Conservation (phyloP, 2,888 invertebrate genomes). For the Drosophila cracens region DNA sequence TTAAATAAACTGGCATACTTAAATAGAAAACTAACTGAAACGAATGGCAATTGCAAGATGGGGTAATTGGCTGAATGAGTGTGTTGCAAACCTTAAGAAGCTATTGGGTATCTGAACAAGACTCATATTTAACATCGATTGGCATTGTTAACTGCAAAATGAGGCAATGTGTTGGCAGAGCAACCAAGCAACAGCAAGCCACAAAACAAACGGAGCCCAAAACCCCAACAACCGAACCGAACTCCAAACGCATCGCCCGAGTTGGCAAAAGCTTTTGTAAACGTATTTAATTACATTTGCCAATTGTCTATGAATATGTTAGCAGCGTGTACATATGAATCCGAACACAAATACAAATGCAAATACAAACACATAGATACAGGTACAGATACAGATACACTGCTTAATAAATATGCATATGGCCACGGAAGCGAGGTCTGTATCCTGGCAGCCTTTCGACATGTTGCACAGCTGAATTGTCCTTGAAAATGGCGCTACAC, state of each 20-base stretch:
- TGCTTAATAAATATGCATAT: conserved; percentile 78
- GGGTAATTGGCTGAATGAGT: conserved; percentile 14
- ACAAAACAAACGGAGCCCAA: conserved; percentile 14
- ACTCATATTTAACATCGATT: conserved; percentile 54
- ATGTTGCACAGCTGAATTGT: conserved; percentile 49
- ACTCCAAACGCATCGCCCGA: conserved; percentile 29
- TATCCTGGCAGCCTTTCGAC: conserved; percentile 24
- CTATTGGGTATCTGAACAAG: conserved; percentile 26
- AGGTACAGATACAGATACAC: conserved; percentile 46
- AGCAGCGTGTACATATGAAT: conserved; percentile 74
- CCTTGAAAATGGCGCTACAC: conserved; percentile 62
- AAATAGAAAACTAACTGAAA: background rate
- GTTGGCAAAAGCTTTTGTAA: conserved; percentile 42
- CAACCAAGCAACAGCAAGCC: conserved; percentile 8
- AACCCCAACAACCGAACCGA: conserved; percentile 14
- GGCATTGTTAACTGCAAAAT: conserved; percentile 39
- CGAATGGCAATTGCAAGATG: background rate
- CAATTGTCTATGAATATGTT: conserved; percentile 81
- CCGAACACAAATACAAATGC: conserved; percentile 17
- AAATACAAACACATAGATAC: background rate
- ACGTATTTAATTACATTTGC: conserved; percentile 44
- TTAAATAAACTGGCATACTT: background rate
- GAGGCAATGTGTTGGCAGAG: conserved; percentile 8
- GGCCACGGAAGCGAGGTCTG: conserved; percentile 35
- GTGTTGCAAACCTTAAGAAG: conserved; percentile 46